Evolutionary conservation across 2,797 vertebrate species (phyloP).

Genomic region (Ateles fusciceps): DNA sequence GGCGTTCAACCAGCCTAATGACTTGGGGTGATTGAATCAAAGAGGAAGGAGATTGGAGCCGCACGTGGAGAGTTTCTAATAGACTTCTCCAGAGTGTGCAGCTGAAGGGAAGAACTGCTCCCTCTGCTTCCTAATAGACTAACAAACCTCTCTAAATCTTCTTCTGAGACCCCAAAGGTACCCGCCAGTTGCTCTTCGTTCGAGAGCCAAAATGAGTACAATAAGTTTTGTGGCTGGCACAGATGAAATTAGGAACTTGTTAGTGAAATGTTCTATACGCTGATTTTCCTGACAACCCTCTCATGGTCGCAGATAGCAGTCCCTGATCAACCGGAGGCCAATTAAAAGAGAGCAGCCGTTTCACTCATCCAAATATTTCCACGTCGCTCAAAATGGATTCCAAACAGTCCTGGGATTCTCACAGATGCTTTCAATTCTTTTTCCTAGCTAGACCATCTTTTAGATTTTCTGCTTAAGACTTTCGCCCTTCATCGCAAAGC

Average conservation of each 20-base stretch:
- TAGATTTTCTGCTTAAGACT: slow-evolving; percentile 51
- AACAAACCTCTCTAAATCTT: slow-evolving; percentile 60
- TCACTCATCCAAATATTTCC: slow-evolving; percentile 67
- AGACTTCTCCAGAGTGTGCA: slow-evolving; percentile 57
- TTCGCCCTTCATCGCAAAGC: slow-evolving; percentile 21
- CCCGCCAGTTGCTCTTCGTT: slow-evolving; percentile 52
- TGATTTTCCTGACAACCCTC: slow-evolving; percentile 61
- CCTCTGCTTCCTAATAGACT: slow-evolving; percentile 57
- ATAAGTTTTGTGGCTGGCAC: slow-evolving; percentile 42
- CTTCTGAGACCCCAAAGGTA: slow-evolving; percentile 65
- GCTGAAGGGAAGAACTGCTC: slow-evolving; percentile 57
- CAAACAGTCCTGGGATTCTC: slow-evolving; percentile 55
- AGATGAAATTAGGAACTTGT: slow-evolving; percentile 59
- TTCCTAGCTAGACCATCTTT: slow-evolving; percentile 35
- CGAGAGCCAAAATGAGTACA: slow-evolving; percentile 62
- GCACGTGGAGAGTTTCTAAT: slow-evolving; percentile 66
- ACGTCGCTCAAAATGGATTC: slow-evolving; percentile 67
- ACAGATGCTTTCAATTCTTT: slow-evolving; percentile 26
- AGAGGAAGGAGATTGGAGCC: slow-evolving; percentile 43
- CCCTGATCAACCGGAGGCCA: slow-evolving; percentile 61
- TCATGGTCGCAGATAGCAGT: slow-evolving; percentile 15
- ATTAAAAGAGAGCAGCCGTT: slow-evolving; percentile 47
- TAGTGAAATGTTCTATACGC: slow-evolving; percentile 47
- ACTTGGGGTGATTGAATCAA: slow-evolving; percentile 62
- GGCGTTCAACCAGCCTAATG: slow-evolving; percentile 65